phyloP scores from a whole-genome alignment of 2,113 vertebrate species.

The Xiphophorus couchianus region DNA sequence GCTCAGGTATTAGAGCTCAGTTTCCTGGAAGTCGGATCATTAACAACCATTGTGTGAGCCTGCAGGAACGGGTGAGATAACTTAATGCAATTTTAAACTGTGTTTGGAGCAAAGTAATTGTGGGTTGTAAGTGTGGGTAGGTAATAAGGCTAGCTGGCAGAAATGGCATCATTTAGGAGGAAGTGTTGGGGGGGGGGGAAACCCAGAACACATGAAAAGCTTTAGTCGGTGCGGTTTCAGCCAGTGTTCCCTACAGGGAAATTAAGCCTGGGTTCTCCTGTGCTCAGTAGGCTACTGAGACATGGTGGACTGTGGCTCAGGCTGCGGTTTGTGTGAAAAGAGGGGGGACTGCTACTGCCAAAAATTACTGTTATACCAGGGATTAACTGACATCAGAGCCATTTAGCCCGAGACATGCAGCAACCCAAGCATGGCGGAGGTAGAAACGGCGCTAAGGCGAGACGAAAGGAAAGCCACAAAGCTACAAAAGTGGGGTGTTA shows the following conservation, averaged over 20 bases:
- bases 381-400: conserved; percentile 47
- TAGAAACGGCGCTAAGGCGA: conserved; percentile 39
- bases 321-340: not conserved
- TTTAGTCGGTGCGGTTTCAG: conserved; percentile 45
- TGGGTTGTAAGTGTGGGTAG: conserved; percentile 53
- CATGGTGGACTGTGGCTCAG: not conserved
- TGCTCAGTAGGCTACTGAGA: conserved; percentile 41
- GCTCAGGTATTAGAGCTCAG: conserved; percentile 41
- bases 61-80: conserved; percentile 44
- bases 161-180: conserved; percentile 36
- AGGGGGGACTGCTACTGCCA: conserved; percentile 14
- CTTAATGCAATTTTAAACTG: conserved; percentile 64
- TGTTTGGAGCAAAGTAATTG: conserved; percentile 61
- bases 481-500: conserved; percentile 11
- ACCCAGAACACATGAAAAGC: not conserved
- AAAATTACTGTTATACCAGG: conserved; percentile 47
- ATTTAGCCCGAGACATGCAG: conserved; percentile 16
- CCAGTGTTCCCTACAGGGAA: conserved; percentile 64
- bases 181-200: not conserved
- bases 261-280: conserved; percentile 67
- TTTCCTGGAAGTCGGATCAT: conserved; percentile 42
- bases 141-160: conserved; percentile 62
- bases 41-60: conserved; percentile 41
- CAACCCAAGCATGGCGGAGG: conserved; percentile 1
- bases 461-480: conserved; percentile 34